Evolutionary conservation across 2,888 invertebrate species (phyloP), one percentile per base, ranked within the genome.

Genomic region (Meghimatium bilineatum): DNA sequence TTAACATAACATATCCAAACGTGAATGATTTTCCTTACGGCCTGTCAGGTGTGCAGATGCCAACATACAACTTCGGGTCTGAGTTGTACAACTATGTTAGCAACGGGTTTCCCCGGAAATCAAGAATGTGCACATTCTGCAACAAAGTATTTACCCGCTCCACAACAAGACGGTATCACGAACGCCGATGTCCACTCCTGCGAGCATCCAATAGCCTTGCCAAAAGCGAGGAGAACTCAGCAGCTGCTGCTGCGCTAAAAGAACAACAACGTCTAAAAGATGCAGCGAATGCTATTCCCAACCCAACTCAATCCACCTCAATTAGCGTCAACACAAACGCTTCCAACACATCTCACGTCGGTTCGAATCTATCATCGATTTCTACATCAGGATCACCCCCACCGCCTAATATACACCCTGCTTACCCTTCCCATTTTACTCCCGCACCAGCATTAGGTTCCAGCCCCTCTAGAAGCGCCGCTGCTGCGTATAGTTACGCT

Each of bases 131-230:
- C 87, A 89, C 89, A 81, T 92, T 91, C 81, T 92, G 92, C 85
- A 88, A 89, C 77, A 92, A 91, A 84, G 90, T 91, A 17, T 92
- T 92, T 83, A 92, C 92, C 6, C 88, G 92, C n/a, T 92, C 92
- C 26, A 92, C 92, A 44, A 92, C 92, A 1, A 86, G 92, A 66
- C 89, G 92, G 14, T 92, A 92, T 85, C 92, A 92, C 80, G 92
- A 92, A 85, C 90, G 90, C 74, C 89, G 91, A 26, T 91, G 91
- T 84, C 91, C 91, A n/a, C 85, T 91, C 38, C 86, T 91, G 38
- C 87, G 91, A n/a, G 90, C 91, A 69, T 89, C 90, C 10, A 90
- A 90, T 74, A 90, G 90, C 60, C 88, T 90, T 75, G 80, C 84
- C 36, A 86, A 86, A 32, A 88, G 52, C 76, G 56, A 79, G 10